Evolutionary conservation across 2,888 invertebrate species (phyloP), one percentile per base, ranked within the genome.

Genomic region (Salticus scenicus): DNA sequence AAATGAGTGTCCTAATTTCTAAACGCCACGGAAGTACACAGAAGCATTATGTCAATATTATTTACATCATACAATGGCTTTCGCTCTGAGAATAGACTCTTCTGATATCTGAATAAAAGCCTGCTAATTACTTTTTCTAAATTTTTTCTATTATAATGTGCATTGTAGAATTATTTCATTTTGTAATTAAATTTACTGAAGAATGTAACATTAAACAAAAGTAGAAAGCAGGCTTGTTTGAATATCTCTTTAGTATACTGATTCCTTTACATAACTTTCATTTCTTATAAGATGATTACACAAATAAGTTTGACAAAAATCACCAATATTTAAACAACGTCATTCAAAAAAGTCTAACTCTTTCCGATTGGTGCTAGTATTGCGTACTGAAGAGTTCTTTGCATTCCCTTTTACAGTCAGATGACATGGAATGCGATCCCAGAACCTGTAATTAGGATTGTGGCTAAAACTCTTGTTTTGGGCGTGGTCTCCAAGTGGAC

Each of bases 11-110:
- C 12, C 81, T 82, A 82, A 42, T 47, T 71, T 31, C 82, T 83
- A 83, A 33, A 64, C 71, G 76, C 76, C 67, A 82, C 75, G 71
- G 33, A 72, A 51, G 31, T 66, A 31, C 76, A 83, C 82, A 83
- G 82, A 76, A 83, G 82, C 82, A 51, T 27, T 83, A 71, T 30
- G 64, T 51, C 14, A 71, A 66, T 66, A 76, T 63, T 82, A 82
- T 83, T 71, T 83, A 83, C 82, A 83, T 57, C 66, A 66, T 70
- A 67, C 66, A 31, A 67, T 67, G 17, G n/a, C 10, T 17, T 67
- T 33, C 31, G n/a, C n/a, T 17, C 33, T 67, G 66, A 67, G 33
- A 67, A 31, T 31, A 33, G n/a, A 33, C 33, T 67, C 31, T 33
- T 33, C 66, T 28, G 14, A 74, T 28, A 63, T 64, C 12, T 17